Percentiles rank a stretch among this genome's conserved stretches.
phyloP scores from a whole-genome alignment of 2,113 vertebrate species.

The Dascyllus trimaculatus region DNA sequence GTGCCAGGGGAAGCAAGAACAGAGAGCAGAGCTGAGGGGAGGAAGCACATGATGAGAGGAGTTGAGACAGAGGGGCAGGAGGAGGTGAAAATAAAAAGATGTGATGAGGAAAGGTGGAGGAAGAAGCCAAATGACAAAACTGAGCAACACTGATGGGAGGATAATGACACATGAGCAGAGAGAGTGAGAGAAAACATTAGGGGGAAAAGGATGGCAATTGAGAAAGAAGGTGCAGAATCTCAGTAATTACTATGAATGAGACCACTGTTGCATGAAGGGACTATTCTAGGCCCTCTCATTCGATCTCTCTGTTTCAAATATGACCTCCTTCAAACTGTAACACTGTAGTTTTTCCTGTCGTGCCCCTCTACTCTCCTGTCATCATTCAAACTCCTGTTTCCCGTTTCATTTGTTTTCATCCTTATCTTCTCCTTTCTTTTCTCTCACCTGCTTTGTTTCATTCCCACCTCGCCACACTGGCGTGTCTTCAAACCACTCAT shows the following conservation, averaged over 20 bases:
- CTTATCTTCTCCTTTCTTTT: slow-evolving; percentile 6
- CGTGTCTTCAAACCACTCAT: slow-evolving; percentile 53
- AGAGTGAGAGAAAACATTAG: slow-evolving; percentile 21
- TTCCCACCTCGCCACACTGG: slow-evolving; percentile 48
- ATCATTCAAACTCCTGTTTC: slow-evolving; percentile 11
- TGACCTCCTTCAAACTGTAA: slow-evolving; percentile 16
- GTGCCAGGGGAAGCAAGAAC: slow-evolving; percentile 28
- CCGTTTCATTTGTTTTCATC: slow-evolving; percentile 32
- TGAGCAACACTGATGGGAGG: slow-evolving; percentile 30
- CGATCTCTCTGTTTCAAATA: slow-evolving; percentile 18
- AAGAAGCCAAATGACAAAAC: slow-evolving; percentile 26
- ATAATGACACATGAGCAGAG: slow-evolving; percentile 39
- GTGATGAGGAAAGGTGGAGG: slow-evolving; percentile 29
- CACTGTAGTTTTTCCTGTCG: neutral
- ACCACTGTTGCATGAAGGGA: slow-evolving; percentile 50
- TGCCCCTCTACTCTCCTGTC: neutral
- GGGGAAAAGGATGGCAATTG: neutral
- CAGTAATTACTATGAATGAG: slow-evolving; percentile 63
- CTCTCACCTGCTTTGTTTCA: slow-evolving; percentile 38
- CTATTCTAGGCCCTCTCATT: slow-evolving; percentile 39
- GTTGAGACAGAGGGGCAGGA: slow-evolving; percentile 15
- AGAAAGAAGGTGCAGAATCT: slow-evolving; percentile 26
- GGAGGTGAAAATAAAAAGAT: slow-evolving; percentile 44
- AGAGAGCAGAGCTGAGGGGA: slow-evolving; percentile 32
- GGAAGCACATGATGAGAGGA: slow-evolving; percentile 23